phyloP scores from a whole-genome alignment of 2,888 invertebrate genomes.

The Drosophila sordidapex region DNA sequence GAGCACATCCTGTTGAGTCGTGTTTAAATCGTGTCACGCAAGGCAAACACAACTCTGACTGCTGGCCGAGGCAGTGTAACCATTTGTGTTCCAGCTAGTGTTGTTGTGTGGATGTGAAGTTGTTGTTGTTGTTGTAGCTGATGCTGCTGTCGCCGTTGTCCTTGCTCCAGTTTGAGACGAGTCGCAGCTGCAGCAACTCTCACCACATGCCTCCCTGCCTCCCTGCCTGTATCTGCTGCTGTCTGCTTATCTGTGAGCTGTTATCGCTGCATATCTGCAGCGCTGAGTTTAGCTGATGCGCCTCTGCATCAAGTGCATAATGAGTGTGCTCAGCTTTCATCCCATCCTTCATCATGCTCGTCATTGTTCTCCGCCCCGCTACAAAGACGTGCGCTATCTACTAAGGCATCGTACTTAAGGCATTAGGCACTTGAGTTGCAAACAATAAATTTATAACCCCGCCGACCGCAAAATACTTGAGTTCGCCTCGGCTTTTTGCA shows the following conservation, averaged over 20 bases:
- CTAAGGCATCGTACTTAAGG: slow-evolving; percentile 37
- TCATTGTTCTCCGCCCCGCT: not conserved
- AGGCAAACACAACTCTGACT: slow-evolving; percentile 7
- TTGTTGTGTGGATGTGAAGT: slow-evolving; percentile 62
- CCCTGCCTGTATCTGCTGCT: not conserved
- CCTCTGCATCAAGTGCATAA: slow-evolving; percentile 63
- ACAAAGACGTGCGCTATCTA: slow-evolving; percentile 60
- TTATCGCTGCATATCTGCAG: slow-evolving; percentile 68
- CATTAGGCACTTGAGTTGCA: slow-evolving; percentile 60
- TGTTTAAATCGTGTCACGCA: not conserved
- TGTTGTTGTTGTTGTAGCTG: slow-evolving; percentile 45
- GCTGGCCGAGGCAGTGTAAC: slow-evolving; percentile 25
- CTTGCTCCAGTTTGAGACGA: slow-evolving; percentile 69
- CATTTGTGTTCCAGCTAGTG: slow-evolving; percentile 33
- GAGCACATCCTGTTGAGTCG: not conserved
- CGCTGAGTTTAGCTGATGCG: slow-evolving; percentile 24
- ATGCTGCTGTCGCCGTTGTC: slow-evolving; percentile 50
- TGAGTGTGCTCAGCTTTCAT: slow-evolving; percentile 52
- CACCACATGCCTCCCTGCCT: not conserved
- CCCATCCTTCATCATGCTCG: slow-evolving; percentile 28
- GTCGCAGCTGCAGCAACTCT: slow-evolving; percentile 37
- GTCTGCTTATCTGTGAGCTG: slow-evolving; percentile 57
- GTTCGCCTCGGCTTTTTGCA: slow-evolving; percentile 30
- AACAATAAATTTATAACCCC: slow-evolving; percentile 31
- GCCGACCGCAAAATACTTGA: not conserved